Evolutionary conservation across 2,113 vertebrate genomes (phyloP), one percentile per base, ranked within the genome.

Genomic region (Ochotona princeps): DNA sequence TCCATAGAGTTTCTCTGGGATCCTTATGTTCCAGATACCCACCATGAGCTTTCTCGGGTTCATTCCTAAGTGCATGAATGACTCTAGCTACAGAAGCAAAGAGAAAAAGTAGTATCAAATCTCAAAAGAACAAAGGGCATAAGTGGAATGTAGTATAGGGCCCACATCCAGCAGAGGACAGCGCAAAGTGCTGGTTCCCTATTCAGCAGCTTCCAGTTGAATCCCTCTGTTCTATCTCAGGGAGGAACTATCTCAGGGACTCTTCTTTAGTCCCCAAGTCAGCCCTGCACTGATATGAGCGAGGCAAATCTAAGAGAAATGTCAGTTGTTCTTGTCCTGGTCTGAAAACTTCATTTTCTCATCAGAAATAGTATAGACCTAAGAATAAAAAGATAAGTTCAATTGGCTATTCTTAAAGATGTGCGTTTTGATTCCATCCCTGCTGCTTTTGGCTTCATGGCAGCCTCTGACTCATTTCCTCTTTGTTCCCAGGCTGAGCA

Each of bases 391-490:
- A 69, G 18, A 44, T 51, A 47, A 84, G 23, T 83, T 89, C n/a
- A 49, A 60, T 79, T 23, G 80, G 14, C 44, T 86, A 38, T 4
- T 21, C 54, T 83, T 83, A 7, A 80, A 61, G 78, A 35, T 3
- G n/a, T 15, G 32, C 13, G 30, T 72, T 89, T 83, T 26, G 17
- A 9, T n/a, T 75, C 67, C 30, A 49, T 49, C 92, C 18, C 67
- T 83, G 9, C 20, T 83, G 65, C 21, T 38, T 8, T 61, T 44
- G 54, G 38, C 49, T 73, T 65, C 67, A 1, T 51, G 5, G 63
- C n/a, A 35, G 21, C 21, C 67, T 88, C 79, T 47, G 81, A 83
- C 25, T 92, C 76, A 81, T 82, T 83, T 95, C 28, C 23, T 87
- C 21, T 76, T 60, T 51, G 28, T 26, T 51, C 54, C 26, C 32